Evolutionary conservation across 2,888 invertebrate genomes (phyloP).

Genomic region (Thymelicus sylvestris): DNA sequence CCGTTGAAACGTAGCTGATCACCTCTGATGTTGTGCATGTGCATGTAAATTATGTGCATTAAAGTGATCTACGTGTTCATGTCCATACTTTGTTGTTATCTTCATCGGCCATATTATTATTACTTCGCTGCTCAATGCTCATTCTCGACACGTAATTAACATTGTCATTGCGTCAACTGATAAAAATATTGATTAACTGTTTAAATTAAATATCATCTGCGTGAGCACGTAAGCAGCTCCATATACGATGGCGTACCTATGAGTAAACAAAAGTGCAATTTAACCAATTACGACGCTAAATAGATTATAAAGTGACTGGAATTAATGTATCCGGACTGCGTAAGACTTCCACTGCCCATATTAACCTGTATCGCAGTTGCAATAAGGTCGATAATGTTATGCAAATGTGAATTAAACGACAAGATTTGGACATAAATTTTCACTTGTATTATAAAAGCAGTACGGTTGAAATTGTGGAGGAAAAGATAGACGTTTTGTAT

Average conservation of each 20-base stretch:
- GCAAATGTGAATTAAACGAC: conserved; percentile 20
- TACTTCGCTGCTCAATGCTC: too few species aligned
- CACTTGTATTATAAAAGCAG: conserved; percentile 34
- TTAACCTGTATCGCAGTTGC: conserved; percentile 38
- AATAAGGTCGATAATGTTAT: conserved; percentile 36
- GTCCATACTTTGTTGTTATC: too few species aligned
- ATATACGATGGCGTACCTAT: conserved; percentile 15
- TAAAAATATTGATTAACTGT: conserved; percentile 26
- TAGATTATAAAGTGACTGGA: conserved; percentile 52
- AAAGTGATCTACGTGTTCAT: too few species aligned
- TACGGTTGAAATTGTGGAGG: conserved; percentile 32
- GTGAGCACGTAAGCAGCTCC: conserved; percentile 19
- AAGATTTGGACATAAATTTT: conserved; percentile 28
- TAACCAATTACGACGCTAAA: conserved; percentile 51
- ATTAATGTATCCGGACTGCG: conserved; percentile 51
- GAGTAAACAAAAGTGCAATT: conserved; percentile 49
- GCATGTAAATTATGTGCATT: not conserved
- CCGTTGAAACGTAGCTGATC: too few species aligned
- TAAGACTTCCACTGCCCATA: conserved; percentile 28
- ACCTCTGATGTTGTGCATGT: not conserved
- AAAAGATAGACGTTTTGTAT: conserved; percentile 31
- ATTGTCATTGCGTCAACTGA: conserved; percentile 4
- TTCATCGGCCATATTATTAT: too few species aligned
- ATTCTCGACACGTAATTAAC: not conserved
- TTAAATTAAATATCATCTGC: conserved; percentile 21